Base-by-base conservation (phyloP, 1,140 invertebrate genomes). In the Drosophila tsacasi region DNA sequence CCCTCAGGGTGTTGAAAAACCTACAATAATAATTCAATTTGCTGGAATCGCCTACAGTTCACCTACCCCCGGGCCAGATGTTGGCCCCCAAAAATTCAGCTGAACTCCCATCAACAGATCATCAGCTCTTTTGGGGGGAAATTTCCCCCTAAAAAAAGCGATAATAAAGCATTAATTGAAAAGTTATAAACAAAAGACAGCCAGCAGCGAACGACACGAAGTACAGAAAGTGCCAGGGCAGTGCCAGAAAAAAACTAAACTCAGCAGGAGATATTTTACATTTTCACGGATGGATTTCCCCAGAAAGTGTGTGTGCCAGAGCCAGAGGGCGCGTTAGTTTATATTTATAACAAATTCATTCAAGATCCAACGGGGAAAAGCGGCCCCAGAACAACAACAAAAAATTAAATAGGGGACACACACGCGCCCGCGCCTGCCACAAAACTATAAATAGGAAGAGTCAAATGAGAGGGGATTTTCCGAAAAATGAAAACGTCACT, bases 231-330 rank as follows among this genome's bases (percentile, higher is more conserved):
- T 44, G 60, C 66, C 58, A 72, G 60, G 30, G 30, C 30, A 30
- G 30, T 30, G 30, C 30, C 30, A 74, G 73, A 74, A 79, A 79
- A 79, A 79, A 79, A 79, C 76, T 74, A 67, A 80, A 80, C 78
- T 79, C 78, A 80, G 78, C 78, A 80, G 78, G 78, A 80, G 78
- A 80, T 80, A 67, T 80, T 80, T 80, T 80, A 67, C 76, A 80
- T 80, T 80, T 80, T 80, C 78, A 80, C 78, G 78, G 76, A 80
- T 80, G 78, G 78, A 80, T 80, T 80, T 80, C 68, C 78, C 78
- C 76, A 72, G 66, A 79, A 73, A 74, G 76, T 74, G 57, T 73
- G 68, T 73, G 67, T 55, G 32, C 67, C 67, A 46, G 67, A 71
- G 67, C 67, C 37, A 32, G 54, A 60, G 69, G 69, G 69, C 69